These are phyloP conservation scores for Rhabdophis nuchalis DNA, from an alignment of 2,797 vertebrate genomes.

Conservation along the genomic window DNA sequence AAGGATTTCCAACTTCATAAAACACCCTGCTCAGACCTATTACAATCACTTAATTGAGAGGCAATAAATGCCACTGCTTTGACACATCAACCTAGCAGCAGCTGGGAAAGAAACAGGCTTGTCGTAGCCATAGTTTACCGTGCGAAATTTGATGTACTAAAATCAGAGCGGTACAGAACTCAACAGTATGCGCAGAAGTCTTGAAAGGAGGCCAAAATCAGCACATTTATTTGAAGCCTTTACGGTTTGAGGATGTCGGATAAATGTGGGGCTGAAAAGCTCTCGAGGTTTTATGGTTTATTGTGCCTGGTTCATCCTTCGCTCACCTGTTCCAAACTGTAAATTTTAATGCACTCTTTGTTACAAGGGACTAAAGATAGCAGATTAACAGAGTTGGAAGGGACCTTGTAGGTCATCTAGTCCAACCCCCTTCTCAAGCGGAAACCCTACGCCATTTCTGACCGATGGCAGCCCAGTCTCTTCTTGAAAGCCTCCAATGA, in stretches of 20 bases:
- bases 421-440: too few relatives aligned
- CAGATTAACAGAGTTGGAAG: too few relatives aligned
- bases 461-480: too few relatives aligned
- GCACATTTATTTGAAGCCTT: neutral
- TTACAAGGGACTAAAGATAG: neutral
- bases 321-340: neutral
- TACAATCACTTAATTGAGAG: constrained; percentile 40
- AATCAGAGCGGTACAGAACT: neutral
- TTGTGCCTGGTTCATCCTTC: neutral
- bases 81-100: constrained; percentile 75
- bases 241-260: neutral
- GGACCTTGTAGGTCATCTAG: too few relatives aligned
- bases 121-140: constrained; percentile 67
- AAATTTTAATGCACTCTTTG: neutral
- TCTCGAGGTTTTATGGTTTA: too few relatives aligned
- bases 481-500: too few relatives aligned
- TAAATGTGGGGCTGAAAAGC: neutral
- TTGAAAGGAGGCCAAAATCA: neutral
- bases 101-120: constrained; percentile 51
- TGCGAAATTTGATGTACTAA: constrained; percentile 55
- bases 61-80: constrained; percentile 65
- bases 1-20: constrained; percentile 23
- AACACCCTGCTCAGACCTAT: constrained; percentile 8
- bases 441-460: too few relatives aligned
- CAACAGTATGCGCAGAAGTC: neutral